These are phyloP conservation scores for Anguilla obscura DNA, from an alignment of 2,797 vertebrate species.

Conservation along the genomic window DNA sequence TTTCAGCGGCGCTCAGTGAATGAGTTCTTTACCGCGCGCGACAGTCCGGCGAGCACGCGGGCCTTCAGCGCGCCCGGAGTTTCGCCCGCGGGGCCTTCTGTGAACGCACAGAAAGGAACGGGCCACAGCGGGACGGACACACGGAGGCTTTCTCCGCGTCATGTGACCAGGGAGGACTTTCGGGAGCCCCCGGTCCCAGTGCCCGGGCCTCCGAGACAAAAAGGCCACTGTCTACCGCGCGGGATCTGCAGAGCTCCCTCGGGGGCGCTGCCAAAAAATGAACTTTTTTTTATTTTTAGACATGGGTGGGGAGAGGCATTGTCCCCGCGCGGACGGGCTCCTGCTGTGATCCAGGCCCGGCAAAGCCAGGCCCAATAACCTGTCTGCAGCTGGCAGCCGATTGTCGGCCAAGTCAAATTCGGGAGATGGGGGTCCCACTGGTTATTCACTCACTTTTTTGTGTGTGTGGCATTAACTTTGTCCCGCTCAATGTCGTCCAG, in stretches of 20 bases:
- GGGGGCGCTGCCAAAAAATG: constrained; percentile 77
- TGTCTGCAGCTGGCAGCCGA: constrained; percentile 94
- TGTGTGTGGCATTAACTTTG: constrained; percentile 64
- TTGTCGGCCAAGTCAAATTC: constrained; percentile 97
- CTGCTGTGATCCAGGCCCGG: constrained; percentile 70
- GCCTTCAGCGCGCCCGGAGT: constrained; percentile 54
- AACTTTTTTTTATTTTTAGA: constrained; percentile 75
- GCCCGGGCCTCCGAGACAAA: constrained; percentile 82
- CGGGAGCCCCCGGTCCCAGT: constrained; percentile 63
- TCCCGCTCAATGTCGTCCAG: constrained; percentile 65
- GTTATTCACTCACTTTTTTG: constrained; percentile 73
- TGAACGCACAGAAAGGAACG: constrained; percentile 82
- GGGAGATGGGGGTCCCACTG: constrained; percentile 83
- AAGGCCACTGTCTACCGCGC: constrained; percentile 82
- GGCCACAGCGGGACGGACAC: constrained; percentile 50
- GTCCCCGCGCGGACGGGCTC: constrained; percentile 72
- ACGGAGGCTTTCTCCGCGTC: constrained; percentile 75
- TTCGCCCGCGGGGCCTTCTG: constrained; percentile 60
- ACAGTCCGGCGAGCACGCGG: constrained; percentile 64
- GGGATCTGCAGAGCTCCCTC: constrained; percentile 80
- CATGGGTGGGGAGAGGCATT: constrained; percentile 79
- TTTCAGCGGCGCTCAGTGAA: constrained; percentile 45
- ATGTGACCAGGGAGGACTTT: constrained; percentile 77
- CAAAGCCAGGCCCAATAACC: constrained; percentile 73
- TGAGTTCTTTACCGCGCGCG: constrained; percentile 58